phyloP scores from a whole-genome alignment of 2,797 vertebrate species.

The Chiroxiphia lanceolata region DNA sequence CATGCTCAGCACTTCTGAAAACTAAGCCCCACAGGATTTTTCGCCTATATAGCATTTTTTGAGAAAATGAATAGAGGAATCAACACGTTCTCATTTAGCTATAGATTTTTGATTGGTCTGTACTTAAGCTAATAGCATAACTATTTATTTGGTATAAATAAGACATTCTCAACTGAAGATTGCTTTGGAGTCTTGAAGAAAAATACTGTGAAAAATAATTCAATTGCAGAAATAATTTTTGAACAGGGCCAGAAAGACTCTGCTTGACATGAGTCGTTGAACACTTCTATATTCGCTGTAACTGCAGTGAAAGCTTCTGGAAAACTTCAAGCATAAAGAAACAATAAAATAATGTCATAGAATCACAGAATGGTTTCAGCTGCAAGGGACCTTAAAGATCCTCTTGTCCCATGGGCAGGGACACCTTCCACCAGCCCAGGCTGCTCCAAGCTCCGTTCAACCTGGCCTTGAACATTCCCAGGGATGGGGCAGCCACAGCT shows the following conservation, averaged over 20 bases:
- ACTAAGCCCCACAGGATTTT: conserved; percentile 15
- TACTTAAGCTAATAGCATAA: conserved; percentile 61
- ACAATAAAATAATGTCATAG: not conserved
- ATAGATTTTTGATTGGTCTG: conserved; percentile 56
- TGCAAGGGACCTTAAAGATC: not conserved
- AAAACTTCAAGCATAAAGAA: not conserved
- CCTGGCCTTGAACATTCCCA: not conserved
- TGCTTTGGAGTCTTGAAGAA: not conserved
- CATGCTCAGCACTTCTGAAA: conserved; percentile 29
- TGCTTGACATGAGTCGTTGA: not conserved
- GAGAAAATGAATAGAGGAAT: conserved; percentile 56
- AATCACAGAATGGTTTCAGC: not conserved
- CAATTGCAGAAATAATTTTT: not conserved
- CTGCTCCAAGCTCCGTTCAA: rapidly evolving
- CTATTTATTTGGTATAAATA: conserved; percentile 65
- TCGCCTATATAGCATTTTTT: conserved; percentile 15
- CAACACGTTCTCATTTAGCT: conserved; percentile 53
- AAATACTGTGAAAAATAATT: conserved; percentile 16
- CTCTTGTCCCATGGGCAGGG: not conserved
- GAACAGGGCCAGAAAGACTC: not conserved
- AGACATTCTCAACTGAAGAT: not conserved
- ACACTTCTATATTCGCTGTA: not conserved
- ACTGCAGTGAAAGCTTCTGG: not conserved
- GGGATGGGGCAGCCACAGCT: not conserved
- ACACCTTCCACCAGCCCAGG: not conserved